Evolutionary conservation across 1,140 invertebrate species (phyloP).

Genomic region (Pteromalus puparum): DNA sequence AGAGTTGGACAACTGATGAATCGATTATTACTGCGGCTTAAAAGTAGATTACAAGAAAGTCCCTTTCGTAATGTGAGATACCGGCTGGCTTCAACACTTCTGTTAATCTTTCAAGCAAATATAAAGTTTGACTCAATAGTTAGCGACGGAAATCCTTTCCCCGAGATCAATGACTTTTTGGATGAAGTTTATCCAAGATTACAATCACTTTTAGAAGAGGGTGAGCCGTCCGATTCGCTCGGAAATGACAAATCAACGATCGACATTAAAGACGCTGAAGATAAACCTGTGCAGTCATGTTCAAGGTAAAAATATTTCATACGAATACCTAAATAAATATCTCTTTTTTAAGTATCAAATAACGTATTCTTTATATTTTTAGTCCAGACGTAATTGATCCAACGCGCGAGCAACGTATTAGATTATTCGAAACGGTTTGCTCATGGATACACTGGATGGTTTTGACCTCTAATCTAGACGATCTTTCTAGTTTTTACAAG

Average conservation of each 20-base stretch:
- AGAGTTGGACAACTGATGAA: constrained; percentile 79
- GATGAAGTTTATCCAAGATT: constrained; percentile 77
- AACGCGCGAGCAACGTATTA: constrained; percentile 28
- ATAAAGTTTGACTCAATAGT: neutral
- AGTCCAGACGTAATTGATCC: neutral
- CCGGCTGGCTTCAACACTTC: constrained; percentile 80
- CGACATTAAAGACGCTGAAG: no score
- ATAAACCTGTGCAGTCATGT: neutral
- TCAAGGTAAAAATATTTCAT: neutral
- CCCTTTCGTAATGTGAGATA: constrained; percentile 88
- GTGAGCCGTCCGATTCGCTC: constrained; percentile 22
- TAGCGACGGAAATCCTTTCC: no score
- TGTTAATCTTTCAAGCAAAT: constrained; percentile 79
- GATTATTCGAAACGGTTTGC: constrained; percentile 67
- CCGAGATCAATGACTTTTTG: constrained; percentile 78
- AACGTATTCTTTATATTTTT: neutral
- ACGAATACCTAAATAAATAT: neutral
- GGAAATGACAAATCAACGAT: constrained; percentile 12
- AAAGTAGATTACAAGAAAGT: constrained; percentile 77
- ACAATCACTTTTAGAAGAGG: constrained; percentile 64
- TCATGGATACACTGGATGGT: constrained; percentile 70
- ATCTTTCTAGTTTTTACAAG: constrained; percentile 77
- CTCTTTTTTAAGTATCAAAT: neutral
- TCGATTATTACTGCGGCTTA: constrained; percentile 76
- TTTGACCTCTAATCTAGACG: constrained; percentile 71